phyloP scores from a whole-genome alignment of 2,797 vertebrate species.

The Lithobates sylvaticus region DNA sequence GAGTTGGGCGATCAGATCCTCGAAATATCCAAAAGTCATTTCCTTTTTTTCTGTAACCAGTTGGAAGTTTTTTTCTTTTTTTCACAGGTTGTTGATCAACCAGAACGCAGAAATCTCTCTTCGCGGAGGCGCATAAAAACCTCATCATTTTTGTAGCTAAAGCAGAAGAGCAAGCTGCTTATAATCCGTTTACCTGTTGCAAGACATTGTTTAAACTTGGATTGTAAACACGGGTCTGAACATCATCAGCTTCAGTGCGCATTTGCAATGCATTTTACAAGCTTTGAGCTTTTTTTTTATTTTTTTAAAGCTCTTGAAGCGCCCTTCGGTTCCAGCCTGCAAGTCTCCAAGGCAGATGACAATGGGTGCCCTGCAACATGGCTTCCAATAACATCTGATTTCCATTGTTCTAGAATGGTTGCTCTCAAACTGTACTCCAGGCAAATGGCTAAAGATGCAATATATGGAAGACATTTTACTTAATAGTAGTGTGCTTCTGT shows the following conservation, averaged over 20 bases:
- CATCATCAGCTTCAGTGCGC: neutral
- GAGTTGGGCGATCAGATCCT: neutral
- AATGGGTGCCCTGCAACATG: too few species aligned
- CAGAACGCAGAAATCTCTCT: neutral
- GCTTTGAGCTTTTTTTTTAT: too few species aligned
- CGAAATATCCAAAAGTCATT: neutral
- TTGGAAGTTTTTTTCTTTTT: neutral
- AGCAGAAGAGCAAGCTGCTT: neutral
- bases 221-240: neutral
- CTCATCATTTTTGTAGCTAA: neutral
- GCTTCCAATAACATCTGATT: too few species aligned
- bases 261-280: neutral
- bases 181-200: neutral
- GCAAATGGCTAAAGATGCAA: too few species aligned
- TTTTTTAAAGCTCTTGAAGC: too few species aligned
- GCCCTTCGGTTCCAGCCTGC: too few species aligned
- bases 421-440: too few species aligned
- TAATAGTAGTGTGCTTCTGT: too few species aligned
- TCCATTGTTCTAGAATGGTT: too few species aligned
- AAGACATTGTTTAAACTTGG: neutral
- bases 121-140: slow-evolving; percentile 9
- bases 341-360: too few species aligned
- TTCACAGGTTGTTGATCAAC: slow-evolving; percentile 44
- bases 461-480: too few species aligned
- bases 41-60: neutral